A percentile compares a stretch with the other conserved stretches of the same genome.
phyloP scores from a whole-genome alignment of 1,140 invertebrate genomes.

The Aphis gossypii region DNA sequence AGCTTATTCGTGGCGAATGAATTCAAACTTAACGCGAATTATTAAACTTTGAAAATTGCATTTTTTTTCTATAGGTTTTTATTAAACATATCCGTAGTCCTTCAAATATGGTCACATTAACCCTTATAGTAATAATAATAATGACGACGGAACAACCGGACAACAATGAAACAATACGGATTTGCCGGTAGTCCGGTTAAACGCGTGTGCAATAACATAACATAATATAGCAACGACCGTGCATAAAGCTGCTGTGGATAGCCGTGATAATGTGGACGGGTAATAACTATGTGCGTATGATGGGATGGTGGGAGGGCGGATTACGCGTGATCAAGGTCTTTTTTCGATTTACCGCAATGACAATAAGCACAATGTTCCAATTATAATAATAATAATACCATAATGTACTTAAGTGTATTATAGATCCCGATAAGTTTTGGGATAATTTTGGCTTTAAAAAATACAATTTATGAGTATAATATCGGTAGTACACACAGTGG shows the following conservation, averaged over 20 bases:
- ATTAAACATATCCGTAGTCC: neutral
- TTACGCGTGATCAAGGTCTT: slow-evolving; percentile 24
- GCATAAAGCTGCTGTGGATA: neutral
- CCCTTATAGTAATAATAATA: neutral
- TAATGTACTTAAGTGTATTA: neutral
- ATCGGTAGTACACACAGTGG: too few species aligned
- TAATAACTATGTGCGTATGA: neutral
- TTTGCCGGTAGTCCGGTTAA: neutral
- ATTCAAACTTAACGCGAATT: neutral
- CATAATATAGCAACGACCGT: neutral
- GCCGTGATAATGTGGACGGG: neutral
- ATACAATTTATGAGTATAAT: neutral
- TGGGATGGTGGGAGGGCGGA: too few species aligned
- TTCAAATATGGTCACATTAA: slow-evolving; percentile 4
- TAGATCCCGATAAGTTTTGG: neutral
- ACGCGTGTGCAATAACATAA: neutral
- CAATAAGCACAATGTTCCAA: slow-evolving; percentile 23
- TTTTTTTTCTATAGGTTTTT: neutral
- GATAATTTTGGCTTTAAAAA: neutral
- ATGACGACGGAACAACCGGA: neutral
- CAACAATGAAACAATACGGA: neutral
- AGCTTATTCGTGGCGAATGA: neutral
- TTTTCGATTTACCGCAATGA: neutral
- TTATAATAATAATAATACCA: neutral
- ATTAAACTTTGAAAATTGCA: neutral